Evolutionary conservation across 2,113 vertebrate genomes (phyloP).

Genomic region (Nerophis lumbriciformis): DNA sequence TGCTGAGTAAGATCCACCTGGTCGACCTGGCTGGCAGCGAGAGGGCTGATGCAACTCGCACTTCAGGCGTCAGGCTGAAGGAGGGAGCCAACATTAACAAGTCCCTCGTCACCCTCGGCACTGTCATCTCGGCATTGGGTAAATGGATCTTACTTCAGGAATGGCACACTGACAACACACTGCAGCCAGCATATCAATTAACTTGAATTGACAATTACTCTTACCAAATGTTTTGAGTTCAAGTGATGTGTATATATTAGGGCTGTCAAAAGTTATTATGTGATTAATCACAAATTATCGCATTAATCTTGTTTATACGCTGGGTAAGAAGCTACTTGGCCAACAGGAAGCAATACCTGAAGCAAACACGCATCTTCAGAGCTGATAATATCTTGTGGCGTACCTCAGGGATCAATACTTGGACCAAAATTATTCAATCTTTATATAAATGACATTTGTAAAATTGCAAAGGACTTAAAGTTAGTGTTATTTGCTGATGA

Average conservation of each 20-base stretch:
- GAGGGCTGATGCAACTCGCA: constrained; percentile 79
- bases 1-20: constrained; percentile 92
- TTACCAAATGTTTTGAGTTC: neutral
- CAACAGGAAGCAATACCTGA: no score
- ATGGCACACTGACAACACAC: neutral
- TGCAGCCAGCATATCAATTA: neutral
- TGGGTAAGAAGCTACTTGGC: no score
- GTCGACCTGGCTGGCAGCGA: constrained; percentile 95
- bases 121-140: constrained; percentile 95
- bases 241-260: neutral
- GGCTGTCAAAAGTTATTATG: no score
- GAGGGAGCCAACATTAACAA: constrained; percentile 97
- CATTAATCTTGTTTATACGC: no score
- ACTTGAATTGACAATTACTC: neutral
- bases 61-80: constrained; percentile 84
- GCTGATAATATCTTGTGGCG: no score
- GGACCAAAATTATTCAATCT: no score
- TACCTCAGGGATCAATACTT: no score
- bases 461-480: no score
- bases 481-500: no score
- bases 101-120: constrained; percentile 90
- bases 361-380: no score
- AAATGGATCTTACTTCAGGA: constrained; percentile 37
- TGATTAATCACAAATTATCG: no score
- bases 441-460: no score